Conservation (phyloP, 2,888 invertebrate genomes). For the Byasa hedistus region DNA sequence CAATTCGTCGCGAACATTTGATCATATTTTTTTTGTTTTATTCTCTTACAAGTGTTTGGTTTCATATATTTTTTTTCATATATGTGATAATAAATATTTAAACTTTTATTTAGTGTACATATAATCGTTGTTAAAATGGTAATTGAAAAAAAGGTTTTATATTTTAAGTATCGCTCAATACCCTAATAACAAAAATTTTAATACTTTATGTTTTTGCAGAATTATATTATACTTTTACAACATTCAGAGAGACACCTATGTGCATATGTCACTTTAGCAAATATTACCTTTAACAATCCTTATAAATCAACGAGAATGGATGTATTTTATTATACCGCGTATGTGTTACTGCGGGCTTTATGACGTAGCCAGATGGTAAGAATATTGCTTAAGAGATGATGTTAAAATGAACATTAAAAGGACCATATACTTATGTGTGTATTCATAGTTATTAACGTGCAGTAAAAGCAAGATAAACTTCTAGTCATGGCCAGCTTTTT, state of each 20-base stretch:
- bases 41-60: neutral
- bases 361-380: slow-evolving; percentile 15
- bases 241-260: neutral
- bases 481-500: no score
- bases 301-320: slow-evolving; percentile 25
- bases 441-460: no score
- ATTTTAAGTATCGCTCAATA: neutral
- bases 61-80: neutral
- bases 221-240: neutral
- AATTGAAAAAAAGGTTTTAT: no score
- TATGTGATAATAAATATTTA: no score
- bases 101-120: no score
- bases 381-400: slow-evolving; percentile 8
- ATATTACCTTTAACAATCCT: slow-evolving; percentile 13
- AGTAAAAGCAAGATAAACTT: no score
- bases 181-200: neutral
- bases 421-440: neutral
- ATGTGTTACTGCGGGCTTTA: slow-evolving; percentile 22
- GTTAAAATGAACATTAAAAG: slow-evolving; percentile 13
- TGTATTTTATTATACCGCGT: slow-evolving; percentile 26
- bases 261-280: neutral
- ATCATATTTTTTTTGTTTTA: no score
- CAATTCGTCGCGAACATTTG: neutral
- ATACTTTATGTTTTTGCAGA: neutral
- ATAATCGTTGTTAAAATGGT: no score